A percentile compares a stretch with the other conserved stretches of the same genome.
phyloP scores from a whole-genome alignment of 1,140 invertebrate genomes.

The Drosophila micromelanica region DNA sequence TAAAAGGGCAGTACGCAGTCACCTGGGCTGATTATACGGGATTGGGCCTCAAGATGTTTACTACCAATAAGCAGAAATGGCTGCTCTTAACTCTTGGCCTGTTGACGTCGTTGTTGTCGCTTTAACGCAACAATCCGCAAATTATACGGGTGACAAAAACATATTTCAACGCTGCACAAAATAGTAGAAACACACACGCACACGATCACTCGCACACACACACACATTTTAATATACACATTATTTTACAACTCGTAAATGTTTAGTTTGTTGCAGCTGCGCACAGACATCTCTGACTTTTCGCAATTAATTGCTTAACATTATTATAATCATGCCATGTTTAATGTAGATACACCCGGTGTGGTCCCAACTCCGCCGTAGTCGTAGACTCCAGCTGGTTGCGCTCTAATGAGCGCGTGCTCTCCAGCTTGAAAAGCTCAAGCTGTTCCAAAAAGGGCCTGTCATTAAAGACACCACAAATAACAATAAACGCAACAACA shows the following conservation, averaged over 20 bases:
- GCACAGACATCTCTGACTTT: slow-evolving; percentile 39
- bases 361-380: slow-evolving; percentile 44
- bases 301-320: slow-evolving; percentile 79
- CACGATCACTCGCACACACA: slow-evolving; percentile 37
- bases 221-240: slow-evolving; percentile 26
- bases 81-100: slow-evolving; percentile 30
- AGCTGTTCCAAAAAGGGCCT: slow-evolving; percentile 77
- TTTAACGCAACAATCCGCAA: slow-evolving; percentile 73
- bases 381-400: slow-evolving; percentile 25
- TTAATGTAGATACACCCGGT: slow-evolving; percentile 69
- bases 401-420: slow-evolving; percentile 77
- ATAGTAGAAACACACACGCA: slow-evolving; percentile 58
- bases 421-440: slow-evolving; percentile 64
- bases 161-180: slow-evolving; percentile 63
- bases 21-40: slow-evolving; percentile 65
- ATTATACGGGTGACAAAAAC: slow-evolving; percentile 82
- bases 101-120: slow-evolving; percentile 67
- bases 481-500: slow-evolving; percentile 10
- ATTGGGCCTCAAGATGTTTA: slow-evolving; percentile 72
- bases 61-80: slow-evolving; percentile 48
- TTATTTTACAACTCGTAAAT: slow-evolving; percentile 52
- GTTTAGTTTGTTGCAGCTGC: slow-evolving; percentile 66
- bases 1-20: slow-evolving; percentile 57
- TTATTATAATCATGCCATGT: slow-evolving; percentile 72
- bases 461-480: slow-evolving; percentile 49